Conservation (phyloP, 2,888 invertebrate genomes). For the Cheilosia vernalis region DNA sequence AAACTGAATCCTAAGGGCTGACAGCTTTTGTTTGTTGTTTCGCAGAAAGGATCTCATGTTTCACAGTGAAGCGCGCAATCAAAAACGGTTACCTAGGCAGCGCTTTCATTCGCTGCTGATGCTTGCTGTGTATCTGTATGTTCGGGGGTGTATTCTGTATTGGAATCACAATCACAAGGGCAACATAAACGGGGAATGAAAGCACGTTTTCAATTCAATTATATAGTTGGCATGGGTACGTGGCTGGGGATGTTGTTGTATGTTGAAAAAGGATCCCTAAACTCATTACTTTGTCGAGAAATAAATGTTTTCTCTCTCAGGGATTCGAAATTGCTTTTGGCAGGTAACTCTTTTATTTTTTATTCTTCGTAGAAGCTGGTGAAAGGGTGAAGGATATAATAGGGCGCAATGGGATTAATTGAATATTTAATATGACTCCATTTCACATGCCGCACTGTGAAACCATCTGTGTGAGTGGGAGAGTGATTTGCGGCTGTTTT, state of each 20-base stretch:
- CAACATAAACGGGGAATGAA: conserved; percentile 14
- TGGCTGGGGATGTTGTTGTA: conserved; percentile 12
- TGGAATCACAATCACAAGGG: conserved; percentile 38
- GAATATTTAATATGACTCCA: no score
- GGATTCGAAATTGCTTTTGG: conserved; percentile 32
- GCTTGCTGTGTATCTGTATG: neutral
- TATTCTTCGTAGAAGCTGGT: no score
- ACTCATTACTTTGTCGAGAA: conserved; percentile 45
- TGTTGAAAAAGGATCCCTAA: conserved; percentile 51
- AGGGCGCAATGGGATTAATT: no score
- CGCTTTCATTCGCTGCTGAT: conserved; percentile 12
- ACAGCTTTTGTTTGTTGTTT: conserved; percentile 57
- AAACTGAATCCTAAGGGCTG: conserved; percentile 45
- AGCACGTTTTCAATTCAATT: conserved; percentile 70
- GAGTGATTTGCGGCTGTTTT: no score
- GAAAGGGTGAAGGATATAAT: no score
- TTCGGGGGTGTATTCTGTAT: conserved; percentile 1
- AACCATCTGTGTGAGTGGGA: no score
- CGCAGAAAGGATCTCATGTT: conserved; percentile 58
- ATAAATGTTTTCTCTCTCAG: conserved; percentile 20
- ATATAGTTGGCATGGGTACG: conserved; percentile 65
- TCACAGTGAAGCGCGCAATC: conserved; percentile 68
- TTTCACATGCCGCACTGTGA: no score
- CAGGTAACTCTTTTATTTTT: conserved; percentile 31
- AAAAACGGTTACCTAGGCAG: conserved; percentile 65